phyloP scores from a whole-genome alignment of 2,113 vertebrate genomes.

The Thinocorus orbignyianus region DNA sequence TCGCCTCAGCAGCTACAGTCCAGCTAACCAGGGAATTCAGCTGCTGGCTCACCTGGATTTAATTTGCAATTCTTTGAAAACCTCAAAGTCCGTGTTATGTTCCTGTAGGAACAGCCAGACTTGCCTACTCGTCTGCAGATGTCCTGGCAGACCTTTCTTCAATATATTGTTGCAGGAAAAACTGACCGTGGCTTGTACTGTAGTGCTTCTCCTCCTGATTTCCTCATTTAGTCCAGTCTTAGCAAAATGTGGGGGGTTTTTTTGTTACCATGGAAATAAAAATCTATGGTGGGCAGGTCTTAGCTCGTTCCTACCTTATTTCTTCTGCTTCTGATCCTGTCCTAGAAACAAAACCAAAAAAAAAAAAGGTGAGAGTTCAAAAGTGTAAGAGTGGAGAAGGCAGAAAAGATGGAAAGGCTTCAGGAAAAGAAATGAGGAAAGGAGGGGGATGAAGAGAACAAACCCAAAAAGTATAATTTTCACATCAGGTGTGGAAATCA shows the following conservation, averaged over 20 bases:
- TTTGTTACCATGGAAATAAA: not conserved
- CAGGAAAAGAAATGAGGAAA: not conserved
- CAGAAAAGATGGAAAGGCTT: not conserved
- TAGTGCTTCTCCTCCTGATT: not conserved
- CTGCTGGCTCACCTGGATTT: not conserved
- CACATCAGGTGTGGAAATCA: not conserved
- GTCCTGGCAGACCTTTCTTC: slow-evolving; percentile 1
- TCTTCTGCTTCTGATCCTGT: not conserved
- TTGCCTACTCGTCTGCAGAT: slow-evolving; percentile 3
- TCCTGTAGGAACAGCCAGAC: not conserved
- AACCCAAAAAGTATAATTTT: not conserved
- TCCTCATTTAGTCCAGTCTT: not conserved
- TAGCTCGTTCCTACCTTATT: not conserved
- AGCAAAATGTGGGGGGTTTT: not conserved
- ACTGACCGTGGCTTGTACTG: not conserved
- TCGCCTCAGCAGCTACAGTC: not conserved
- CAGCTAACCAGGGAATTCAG: not conserved
- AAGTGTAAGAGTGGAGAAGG: not conserved
- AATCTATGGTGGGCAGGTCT: not conserved
- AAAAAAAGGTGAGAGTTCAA: not conserved
- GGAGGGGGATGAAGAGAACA: not conserved
- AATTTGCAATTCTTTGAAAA: slow-evolving; percentile 30
- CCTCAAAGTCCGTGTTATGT: not conserved
- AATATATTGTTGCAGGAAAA: not conserved
- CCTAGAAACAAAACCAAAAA: not conserved